These are phyloP conservation scores for Gymnoscopelus braueri DNA, from an alignment of 2,797 vertebrate species.

Conservation along the genomic window DNA sequence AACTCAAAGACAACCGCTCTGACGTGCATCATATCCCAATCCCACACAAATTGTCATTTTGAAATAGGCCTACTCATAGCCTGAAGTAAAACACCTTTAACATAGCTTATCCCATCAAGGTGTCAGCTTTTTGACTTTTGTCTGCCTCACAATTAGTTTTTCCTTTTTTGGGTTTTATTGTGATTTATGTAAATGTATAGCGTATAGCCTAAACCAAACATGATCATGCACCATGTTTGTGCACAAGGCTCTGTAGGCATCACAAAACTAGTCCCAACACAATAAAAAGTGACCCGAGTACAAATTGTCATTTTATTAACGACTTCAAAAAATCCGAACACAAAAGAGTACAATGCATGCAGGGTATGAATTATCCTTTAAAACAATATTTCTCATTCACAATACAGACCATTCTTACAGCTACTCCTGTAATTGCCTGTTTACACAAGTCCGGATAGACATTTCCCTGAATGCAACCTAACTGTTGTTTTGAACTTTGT, in stretches of 20 bases:
- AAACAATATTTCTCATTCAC: conserved; percentile 68
- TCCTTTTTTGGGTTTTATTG: too few relatives aligned
- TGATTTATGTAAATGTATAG: too few relatives aligned
- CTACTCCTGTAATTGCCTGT: conserved; percentile 39
- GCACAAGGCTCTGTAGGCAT: too few relatives aligned
- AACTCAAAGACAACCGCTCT: conserved; percentile 14
- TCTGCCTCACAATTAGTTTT: too few relatives aligned
- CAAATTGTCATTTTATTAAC: conserved; percentile 89
- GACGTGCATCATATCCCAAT: neutral
- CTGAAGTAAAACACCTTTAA: neutral
- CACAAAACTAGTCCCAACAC: conserved; percentile 9
- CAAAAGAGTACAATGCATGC: conserved; percentile 82
- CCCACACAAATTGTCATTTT: neutral
- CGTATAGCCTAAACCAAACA: too few relatives aligned
- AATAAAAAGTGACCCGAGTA: conserved; percentile 56
- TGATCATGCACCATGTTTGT: too few relatives aligned
- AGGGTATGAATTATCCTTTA: conserved; percentile 73
- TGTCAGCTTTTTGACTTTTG: too few relatives aligned
- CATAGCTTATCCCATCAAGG: too few relatives aligned
- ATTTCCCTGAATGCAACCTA: conserved; percentile 24
- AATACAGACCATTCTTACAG: conserved; percentile 67
- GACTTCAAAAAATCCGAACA: conserved; percentile 82
- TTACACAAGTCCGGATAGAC: conserved; percentile 38
- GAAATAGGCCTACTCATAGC: neutral
- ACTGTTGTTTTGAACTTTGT: conserved; percentile 28